phyloP scores from a whole-genome alignment of 2,113 vertebrate species.

The Boulengeromyrus knoepffleri region DNA sequence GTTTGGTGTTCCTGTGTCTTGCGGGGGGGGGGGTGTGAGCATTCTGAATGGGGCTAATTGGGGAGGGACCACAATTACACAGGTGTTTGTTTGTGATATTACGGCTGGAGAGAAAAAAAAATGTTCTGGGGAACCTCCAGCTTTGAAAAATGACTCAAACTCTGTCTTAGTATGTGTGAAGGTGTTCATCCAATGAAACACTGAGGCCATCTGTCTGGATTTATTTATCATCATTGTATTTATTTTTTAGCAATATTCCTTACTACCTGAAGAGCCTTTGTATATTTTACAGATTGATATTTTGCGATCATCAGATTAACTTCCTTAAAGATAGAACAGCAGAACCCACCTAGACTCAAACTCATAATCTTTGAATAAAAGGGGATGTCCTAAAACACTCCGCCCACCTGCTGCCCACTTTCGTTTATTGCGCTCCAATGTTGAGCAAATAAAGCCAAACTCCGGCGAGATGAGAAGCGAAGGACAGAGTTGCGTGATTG shows the following conservation, averaged over 20 bases:
- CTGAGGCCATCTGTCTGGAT: neutral
- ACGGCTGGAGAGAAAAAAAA: neutral
- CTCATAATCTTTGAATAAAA: neutral
- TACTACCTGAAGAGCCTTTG: neutral
- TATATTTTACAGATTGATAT: neutral
- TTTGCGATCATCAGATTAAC: neutral
- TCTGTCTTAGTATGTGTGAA: neutral
- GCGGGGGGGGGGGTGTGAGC: neutral
- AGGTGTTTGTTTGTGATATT: conserved; percentile 47
- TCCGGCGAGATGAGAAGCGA: neutral
- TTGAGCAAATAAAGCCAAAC: neutral
- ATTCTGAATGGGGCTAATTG: conserved; percentile 21
- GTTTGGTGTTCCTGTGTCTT: conserved; percentile 42
- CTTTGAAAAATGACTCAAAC: neutral
- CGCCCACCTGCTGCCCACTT: neutral
- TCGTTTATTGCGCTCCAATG: neutral
- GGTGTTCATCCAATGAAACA: neutral
- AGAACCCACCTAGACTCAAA: neutral
- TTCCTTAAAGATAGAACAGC: neutral
- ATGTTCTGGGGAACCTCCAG: neutral
- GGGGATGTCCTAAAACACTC: neutral
- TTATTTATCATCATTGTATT: neutral
- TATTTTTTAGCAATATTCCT: neutral
- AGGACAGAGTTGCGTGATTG: neutral
- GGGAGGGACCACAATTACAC: conserved; percentile 22